Percentiles rank a stretch among this genome's conserved stretches.
These are phyloP conservation scores for Urocyon cinereoargenteus DNA, from an alignment of 2,797 vertebrate genomes.

Conservation along the genomic window DNA sequence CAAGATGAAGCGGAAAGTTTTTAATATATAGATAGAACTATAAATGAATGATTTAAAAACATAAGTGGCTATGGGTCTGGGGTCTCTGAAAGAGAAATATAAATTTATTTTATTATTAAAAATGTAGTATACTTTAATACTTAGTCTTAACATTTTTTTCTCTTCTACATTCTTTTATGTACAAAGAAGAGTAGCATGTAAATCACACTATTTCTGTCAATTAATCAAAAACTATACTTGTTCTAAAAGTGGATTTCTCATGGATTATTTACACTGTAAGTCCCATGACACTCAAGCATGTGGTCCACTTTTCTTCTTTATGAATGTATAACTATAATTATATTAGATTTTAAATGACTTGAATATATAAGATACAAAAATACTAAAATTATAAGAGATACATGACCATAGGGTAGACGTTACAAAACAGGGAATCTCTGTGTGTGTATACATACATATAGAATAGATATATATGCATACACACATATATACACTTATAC, in stretches of 20 bases:
- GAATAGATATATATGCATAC: too few species aligned
- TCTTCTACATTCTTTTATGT: neutral
- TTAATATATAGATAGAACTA: neutral
- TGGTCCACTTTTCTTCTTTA: neutral
- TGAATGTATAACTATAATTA: neutral
- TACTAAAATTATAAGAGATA: slow-evolving; percentile 15
- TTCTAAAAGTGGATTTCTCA: slow-evolving; percentile 23
- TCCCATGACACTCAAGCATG: neutral
- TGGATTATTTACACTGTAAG: slow-evolving; percentile 46
- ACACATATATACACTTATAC: neutral
- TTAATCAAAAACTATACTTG: slow-evolving; percentile 46
- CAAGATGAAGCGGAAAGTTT: neutral
- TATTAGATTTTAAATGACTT: slow-evolving; percentile 3
- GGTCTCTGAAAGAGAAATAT: neutral
- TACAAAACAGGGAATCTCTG: neutral
- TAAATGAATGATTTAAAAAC: slow-evolving; percentile 1
- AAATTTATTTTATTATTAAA: slow-evolving; percentile 12
- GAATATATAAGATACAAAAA: slow-evolving; percentile 20
- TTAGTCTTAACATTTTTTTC: slow-evolving; percentile 9
- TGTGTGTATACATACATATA: too few species aligned
- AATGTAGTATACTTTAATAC: neutral
- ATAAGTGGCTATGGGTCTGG: neutral
- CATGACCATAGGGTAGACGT: neutral
- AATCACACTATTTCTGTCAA: slow-evolving; percentile 30
- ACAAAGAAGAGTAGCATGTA: neutral